A percentile compares a stretch with the other conserved stretches of the same genome.
Conservation (phyloP, 2,113 vertebrate genomes). For the Ictidomys tridecemlineatus region DNA sequence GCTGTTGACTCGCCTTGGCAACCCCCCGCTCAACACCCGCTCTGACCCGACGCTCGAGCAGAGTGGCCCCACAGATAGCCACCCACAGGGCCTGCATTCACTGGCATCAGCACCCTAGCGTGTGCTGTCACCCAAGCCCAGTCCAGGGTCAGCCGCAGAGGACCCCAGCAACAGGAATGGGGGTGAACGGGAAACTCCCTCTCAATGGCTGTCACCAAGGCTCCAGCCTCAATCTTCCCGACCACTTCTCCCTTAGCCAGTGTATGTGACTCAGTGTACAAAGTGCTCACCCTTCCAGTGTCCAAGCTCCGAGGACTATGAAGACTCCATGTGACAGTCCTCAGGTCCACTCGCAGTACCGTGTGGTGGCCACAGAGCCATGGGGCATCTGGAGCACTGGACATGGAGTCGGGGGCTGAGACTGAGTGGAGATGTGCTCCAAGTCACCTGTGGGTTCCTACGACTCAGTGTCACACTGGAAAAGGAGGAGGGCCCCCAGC, state of each 20-base stretch:
- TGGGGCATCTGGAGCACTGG: accelerated
- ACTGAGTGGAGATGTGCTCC: neutral
- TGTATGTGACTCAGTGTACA: neutral
- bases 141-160: slow-evolving; percentile 53
- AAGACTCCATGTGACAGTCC: accelerated
- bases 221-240: slow-evolving; percentile 28
- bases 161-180: slow-evolving; percentile 69
- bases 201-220: slow-evolving; percentile 15
- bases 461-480: neutral
- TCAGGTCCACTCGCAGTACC: too few species aligned
- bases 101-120: slow-evolving; percentile 55
- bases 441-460: neutral
- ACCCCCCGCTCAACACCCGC: neutral
- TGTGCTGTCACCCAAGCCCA: slow-evolving; percentile 59
- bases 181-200: slow-evolving; percentile 69
- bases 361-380: accelerated
- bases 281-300: neutral
- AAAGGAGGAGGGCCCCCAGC: neutral
- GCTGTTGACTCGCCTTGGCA: neutral
- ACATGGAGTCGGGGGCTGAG: neutral
- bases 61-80: neutral
- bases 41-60: slow-evolving; percentile 14
- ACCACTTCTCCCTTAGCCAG: neutral
- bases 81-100: slow-evolving; percentile 59
- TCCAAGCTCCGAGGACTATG: neutral